Evolutionary conservation across 2,113 vertebrate species (phyloP).

Genomic region (Lepus timidus): DNA sequence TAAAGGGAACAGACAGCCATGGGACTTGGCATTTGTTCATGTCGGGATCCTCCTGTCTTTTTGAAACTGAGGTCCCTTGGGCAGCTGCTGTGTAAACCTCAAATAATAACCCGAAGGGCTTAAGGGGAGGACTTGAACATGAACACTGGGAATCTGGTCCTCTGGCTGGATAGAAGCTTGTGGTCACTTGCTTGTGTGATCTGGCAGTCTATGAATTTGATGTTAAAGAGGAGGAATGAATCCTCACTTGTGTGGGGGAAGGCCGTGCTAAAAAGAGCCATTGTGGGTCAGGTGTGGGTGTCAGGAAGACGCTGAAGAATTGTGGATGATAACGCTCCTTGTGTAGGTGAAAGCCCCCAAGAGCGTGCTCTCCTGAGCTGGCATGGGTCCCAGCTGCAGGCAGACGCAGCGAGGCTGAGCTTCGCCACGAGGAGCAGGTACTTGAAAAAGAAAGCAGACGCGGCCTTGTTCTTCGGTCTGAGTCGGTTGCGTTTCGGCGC

Average conservation of each 20-base stretch:
- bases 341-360: constrained; percentile 33
- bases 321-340: constrained; percentile 19
- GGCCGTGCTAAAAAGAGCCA: not conserved
- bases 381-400: constrained; percentile 23
- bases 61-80: constrained; percentile 42
- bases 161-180: constrained; percentile 31
- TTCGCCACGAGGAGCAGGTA: not conserved
- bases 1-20: constrained; percentile 54
- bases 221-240: constrained; percentile 24
- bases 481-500: not conserved
- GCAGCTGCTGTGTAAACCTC: constrained; percentile 48
- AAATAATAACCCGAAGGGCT: constrained; percentile 34
- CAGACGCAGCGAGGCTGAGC: not conserved
- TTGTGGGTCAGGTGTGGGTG: constrained; percentile 52
- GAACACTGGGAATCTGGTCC: not conserved
- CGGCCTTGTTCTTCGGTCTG: not conserved
- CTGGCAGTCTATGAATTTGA: not conserved
- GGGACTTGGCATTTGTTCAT: constrained; percentile 42
- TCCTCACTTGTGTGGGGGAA: constrained; percentile 8
- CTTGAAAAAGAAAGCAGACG: constrained; percentile 54
- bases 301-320: constrained; percentile 42
- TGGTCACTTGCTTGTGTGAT: not conserved
- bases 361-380: not conserved
- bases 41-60: constrained; percentile 58
- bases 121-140: not conserved